phyloP scores from a whole-genome alignment of 2,113 vertebrate species.

The Excalfactoria chinensis region DNA sequence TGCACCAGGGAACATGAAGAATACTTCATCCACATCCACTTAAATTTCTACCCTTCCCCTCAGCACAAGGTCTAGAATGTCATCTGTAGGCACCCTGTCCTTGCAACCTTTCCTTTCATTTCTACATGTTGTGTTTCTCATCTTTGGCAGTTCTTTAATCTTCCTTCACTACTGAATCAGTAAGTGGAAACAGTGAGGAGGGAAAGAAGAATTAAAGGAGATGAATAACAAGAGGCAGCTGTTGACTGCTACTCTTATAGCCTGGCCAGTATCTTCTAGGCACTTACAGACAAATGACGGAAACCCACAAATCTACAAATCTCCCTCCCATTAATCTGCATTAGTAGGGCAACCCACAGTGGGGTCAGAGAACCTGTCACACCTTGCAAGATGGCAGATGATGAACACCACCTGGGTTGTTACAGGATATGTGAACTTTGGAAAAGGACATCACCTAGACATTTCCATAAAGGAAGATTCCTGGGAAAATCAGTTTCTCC shows the following conservation, averaged over 20 bases:
- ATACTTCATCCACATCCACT: not conserved
- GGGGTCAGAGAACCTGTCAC: not conserved
- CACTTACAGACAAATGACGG: not conserved
- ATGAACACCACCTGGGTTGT: not conserved
- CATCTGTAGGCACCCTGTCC: not conserved
- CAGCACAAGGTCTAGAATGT: not conserved
- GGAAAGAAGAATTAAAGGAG: conserved; percentile 24
- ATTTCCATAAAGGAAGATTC: not conserved
- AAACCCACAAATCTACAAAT: conserved; percentile 2
- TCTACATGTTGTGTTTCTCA: conserved; percentile 14
- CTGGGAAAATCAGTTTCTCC: not conserved
- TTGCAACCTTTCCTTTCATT: conserved; percentile 9
- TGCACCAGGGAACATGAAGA: not conserved
- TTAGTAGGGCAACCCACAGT: not conserved
- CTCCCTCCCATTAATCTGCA: not conserved
- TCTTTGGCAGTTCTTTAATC: conserved; percentile 47
- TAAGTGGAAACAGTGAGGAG: not conserved
- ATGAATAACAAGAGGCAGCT: conserved; percentile 45
- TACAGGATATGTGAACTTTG: not conserved
- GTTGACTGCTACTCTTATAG: not conserved
- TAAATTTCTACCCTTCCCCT: conserved; percentile 8
- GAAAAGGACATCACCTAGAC: not conserved
- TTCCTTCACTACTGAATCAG: not conserved
- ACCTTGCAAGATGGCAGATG: conserved; percentile 21
- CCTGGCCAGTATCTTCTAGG: not conserved